Evolutionary conservation across 1,140 invertebrate species (phyloP), one percentile per base, ranked within the genome.

Genomic region (Diuraphis noxia): DNA sequence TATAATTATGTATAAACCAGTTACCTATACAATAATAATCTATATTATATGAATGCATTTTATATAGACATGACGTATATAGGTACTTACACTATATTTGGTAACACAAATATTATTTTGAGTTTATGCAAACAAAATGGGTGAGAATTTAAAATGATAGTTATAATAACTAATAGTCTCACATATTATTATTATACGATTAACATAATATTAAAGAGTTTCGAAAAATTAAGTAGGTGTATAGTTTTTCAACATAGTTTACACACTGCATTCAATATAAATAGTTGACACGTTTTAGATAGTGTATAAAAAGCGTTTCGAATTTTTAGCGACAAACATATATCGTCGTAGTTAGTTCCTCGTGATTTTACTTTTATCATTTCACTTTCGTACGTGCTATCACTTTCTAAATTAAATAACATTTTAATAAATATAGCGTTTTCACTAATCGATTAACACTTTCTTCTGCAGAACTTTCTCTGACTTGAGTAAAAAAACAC

Each of bases 321-420:
- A 91, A 91, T 82, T 82, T 82, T 91, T 38, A 88, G 63, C 86
- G 86, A 88, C 86, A 56, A 88, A 88, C 49, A n/a, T 63, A 34
- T 19, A 38, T 40, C 49, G 49, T n/a, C n/a, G 56, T 72, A n/a
- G 56, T 88, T 91, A 91, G 82, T 91, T 81, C 89, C 77, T 30
- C 6, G 77, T 82, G 89, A 49, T 91, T 91, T 91, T 91, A 91
- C 89, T 91, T 91, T 91, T 91, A 91, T 91, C 89, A 91, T 91
- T 91, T 91, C 89, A 91, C 89, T 91, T 91, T 91, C 89, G 77
- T 91, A 91, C 40, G 81, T 40, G 89, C 43, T 91, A 82, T 91
- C 89, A 91, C 89, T 91, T 91, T 91, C 89, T 91, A 91, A 91
- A 91, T 91, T 91, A 91, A 91, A 91, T 91, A 91, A 91, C 89